These are phyloP conservation scores for Rhinoraja longicauda DNA, from an alignment of 2,797 vertebrate species.

Conservation along the genomic window DNA sequence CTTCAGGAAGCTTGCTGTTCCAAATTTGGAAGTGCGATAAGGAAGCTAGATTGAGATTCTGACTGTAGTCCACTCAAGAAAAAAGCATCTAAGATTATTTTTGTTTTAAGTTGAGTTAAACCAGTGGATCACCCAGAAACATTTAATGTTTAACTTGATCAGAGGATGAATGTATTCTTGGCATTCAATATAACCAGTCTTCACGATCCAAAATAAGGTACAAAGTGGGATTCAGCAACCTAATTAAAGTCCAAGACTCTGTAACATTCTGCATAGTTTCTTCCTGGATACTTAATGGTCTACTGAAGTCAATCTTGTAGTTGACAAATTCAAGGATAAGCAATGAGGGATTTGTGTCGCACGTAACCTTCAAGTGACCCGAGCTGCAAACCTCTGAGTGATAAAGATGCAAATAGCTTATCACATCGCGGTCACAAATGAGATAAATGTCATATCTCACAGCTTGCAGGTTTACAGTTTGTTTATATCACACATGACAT, in stretches of 20 bases:
- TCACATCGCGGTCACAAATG: constrained; percentile 14
- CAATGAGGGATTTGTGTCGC: not conserved
- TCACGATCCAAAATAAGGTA: not conserved
- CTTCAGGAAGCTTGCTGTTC: not conserved
- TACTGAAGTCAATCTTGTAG: not conserved
- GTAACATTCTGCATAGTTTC: not conserved
- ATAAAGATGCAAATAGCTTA: constrained; percentile 33
- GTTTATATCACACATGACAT: constrained; percentile 17
- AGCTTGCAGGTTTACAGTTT: not conserved
- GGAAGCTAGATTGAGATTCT: not conserved
- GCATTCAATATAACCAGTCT: not conserved
- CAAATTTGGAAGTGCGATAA: not conserved
- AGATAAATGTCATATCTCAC: constrained; percentile 34
- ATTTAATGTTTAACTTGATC: not conserved
- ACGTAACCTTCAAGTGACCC: constrained; percentile 21
- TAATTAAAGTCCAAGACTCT: not conserved
- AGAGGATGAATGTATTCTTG: too few relatives aligned
- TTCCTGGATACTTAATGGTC: too few relatives aligned
- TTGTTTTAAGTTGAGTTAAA: not conserved
- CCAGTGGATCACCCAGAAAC: not conserved
- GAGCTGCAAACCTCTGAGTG: not conserved
- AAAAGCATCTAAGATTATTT: not conserved
- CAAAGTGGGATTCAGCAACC: not conserved
- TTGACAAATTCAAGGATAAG: constrained; percentile 28
- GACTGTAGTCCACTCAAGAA: not conserved